These are phyloP conservation scores for Anser brachyrhynchus DNA, from an alignment of 2,113 vertebrate species.

Conservation along the genomic window DNA sequence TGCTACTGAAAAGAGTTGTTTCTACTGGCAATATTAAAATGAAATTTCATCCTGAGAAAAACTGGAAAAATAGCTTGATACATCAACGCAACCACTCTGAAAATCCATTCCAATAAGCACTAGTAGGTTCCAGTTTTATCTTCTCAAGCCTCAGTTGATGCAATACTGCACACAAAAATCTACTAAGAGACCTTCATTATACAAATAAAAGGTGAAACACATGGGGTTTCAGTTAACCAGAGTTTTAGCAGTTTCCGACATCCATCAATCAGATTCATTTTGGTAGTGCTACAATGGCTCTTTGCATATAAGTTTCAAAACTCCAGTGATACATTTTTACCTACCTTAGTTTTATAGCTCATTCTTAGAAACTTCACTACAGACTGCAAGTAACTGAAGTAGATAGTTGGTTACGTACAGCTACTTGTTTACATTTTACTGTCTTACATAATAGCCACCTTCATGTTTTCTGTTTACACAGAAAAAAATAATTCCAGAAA, in stretches of 20 bases:
- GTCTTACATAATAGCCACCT: background rate
- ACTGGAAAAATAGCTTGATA: background rate
- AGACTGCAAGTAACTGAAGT: background rate
- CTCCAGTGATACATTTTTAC: background rate
- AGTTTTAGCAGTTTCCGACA: background rate
- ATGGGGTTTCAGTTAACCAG: background rate
- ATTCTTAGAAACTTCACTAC: background rate
- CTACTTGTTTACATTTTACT: background rate
- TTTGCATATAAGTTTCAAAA: fast-evolving
- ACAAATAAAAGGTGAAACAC: background rate
- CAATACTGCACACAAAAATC: background rate
- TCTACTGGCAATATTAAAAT: background rate
- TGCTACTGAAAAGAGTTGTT: background rate
- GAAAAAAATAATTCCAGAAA: background rate
- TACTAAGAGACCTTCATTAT: background rate
- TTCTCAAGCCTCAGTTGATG: background rate
- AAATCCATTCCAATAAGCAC: background rate
- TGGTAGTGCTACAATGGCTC: background rate
- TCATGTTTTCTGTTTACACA: background rate
- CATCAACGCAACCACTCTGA: background rate
- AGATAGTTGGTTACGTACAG: background rate
- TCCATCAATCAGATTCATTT: background rate
- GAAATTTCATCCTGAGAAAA: background rate
- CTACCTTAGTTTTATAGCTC: background rate
- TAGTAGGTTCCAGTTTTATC: background rate